Base-by-base conservation (phyloP, 2,888 invertebrate genomes). In the Napeogenes sylphis region DNA sequence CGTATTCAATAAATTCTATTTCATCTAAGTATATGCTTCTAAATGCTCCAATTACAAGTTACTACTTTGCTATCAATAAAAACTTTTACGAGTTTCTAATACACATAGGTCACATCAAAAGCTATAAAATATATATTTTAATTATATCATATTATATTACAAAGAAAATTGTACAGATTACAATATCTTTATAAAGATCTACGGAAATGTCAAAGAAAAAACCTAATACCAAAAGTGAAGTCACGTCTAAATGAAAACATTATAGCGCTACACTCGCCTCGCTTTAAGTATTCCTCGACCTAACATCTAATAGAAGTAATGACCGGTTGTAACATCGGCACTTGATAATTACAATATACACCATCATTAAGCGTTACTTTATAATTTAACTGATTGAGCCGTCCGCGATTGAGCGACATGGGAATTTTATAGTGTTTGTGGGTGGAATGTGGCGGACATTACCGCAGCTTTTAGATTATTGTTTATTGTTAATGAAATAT, bases 321-420 rank as follows among this genome's bases (percentile, higher is more conserved):
- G 67, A 70, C 69, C 64, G 69, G 71, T 63, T 71, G 62, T 67
- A 62, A 70, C 70, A 69, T 63, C 70, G 69, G 68, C 66, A 64
- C 68, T 55, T 66, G 58, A 68, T 78, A 77, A 77, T 75, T 75
- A 76, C 68, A 72, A 71, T 72, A 71, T 73, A 75, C 73, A 67
- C 66, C 66, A 67, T 73, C 70, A 76, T 75, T 75, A 76, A 75
- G 69, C 63, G 67, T 70, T 72, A 68, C 71, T 72, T 73, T 72
- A 67, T 77, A 75, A 75, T 77, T 75, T 74, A 69, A 71, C 70
- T 74, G 75, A 78, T 77, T 76, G 75, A 76, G 71, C 71, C 67
- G 72, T 75, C 66, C 66, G 64, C 66, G 64, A 64, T 55, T 71
- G 72, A 71, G 73, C 72, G 77, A 71, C 75, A 73, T 76, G 73